A percentile compares a stretch with the other conserved stretches of the same genome.
phyloP scores from a whole-genome alignment of 2,113 vertebrate genomes.

The Archilochus colubris region DNA sequence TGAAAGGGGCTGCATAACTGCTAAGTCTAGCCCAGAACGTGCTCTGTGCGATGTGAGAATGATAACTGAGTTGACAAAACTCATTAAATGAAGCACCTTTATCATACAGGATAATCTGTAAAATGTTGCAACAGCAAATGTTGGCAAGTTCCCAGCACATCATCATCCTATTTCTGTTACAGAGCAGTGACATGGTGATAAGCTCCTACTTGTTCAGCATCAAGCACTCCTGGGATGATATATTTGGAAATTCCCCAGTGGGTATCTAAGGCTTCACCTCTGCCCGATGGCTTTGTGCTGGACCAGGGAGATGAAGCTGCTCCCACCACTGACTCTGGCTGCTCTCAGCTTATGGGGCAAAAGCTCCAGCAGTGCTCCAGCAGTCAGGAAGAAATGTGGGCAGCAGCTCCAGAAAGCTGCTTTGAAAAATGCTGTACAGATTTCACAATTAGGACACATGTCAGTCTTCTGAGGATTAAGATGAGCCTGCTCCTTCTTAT shows the following conservation, averaged over 20 bases:
- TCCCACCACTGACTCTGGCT: neutral
- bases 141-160: neutral
- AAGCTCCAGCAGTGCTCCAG: neutral
- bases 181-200: conserved; percentile 16
- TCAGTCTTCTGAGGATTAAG: conserved; percentile 36
- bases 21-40: neutral
- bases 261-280: neutral
- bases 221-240: neutral
- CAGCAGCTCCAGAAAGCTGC: neutral
- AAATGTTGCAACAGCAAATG: neutral
- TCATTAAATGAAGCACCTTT: conserved; percentile 10
- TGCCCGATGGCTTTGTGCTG: rapidly evolving
- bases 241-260: conserved; percentile 18
- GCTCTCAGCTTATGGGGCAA: neutral
- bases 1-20: neutral
- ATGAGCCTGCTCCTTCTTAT: neutral
- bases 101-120: neutral
- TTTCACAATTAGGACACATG: conserved; percentile 47
- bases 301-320: neutral
- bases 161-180: neutral
- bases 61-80: conserved; percentile 5
- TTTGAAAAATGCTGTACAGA: neutral
- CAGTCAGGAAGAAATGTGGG: neutral
- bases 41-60: neutral
- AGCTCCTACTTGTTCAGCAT: conserved; percentile 30